Evolutionary conservation across 2,113 vertebrate genomes (phyloP), one percentile per base, ranked within the genome.

Genomic region (Alexandromys fortis): DNA sequence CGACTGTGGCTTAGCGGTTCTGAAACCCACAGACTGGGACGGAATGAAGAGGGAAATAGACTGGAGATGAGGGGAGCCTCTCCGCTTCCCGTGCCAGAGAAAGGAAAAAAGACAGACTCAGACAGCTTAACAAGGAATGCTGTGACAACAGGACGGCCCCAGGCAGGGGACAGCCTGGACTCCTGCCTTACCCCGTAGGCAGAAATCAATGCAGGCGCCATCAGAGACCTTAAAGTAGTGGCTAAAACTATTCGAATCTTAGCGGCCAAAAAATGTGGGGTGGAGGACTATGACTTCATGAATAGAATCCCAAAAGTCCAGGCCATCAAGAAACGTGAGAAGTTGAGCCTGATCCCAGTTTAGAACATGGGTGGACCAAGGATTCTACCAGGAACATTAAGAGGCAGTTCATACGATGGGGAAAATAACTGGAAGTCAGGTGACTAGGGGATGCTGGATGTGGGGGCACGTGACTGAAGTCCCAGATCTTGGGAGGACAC

Each of bases 351-450:
- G 45, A 33, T 42, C 42, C 5, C 21, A 14, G 5, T n/a, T 52
- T 7, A 47, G 70, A 78, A 81, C 21, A 26, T 63, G 26, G 24
- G 24, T 9, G 65, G 75, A 13, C 35, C 65, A 26, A 73, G 78
- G 65, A 33, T 26, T 35, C 10, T 47, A 67, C 4, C 63, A 8
- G 33, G 10, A 61, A 42, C n/a, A 2, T 10, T 12, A 55, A 42
- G 3, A 63, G 42, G 19, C 10, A 19, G 16, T 26, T 7, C n/a
- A 16, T 1, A 0, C 0, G 30, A 28, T n/a, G 47, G 30, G 82
- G 68, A 14, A 76, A 24, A 26, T 45, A 52, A 22, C 13, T 38
- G 42, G 21, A 22, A 28, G 55, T 33, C 33, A 30, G 45, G 0
- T 24, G 12, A 30, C 0, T 1, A 12, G 42, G 22, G 7, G 47